A percentile compares a stretch with the other conserved stretches of the same genome.
Evolutionary conservation across 2,888 invertebrate genomes (phyloP).

Genomic region (Aproaerema taeniolella): DNA sequence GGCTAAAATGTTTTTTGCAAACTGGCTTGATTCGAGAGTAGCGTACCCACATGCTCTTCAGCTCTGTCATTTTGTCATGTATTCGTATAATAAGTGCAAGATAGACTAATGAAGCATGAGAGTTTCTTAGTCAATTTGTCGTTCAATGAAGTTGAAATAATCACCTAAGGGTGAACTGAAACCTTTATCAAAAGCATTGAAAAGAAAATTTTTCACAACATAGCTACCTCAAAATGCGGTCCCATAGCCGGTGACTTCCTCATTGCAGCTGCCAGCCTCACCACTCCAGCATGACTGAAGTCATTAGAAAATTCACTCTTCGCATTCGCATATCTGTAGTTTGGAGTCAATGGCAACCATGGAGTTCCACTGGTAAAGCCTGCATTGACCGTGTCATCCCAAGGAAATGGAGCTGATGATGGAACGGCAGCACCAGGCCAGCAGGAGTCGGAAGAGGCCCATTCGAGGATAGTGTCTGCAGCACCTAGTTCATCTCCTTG

Average conservation of each 20-base stretch:
- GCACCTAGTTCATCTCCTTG: constrained; percentile 88
- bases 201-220: too few relatives aligned
- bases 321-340: constrained; percentile 80
- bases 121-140: too few relatives aligned
- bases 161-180: too few relatives aligned
- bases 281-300: constrained; percentile 66
- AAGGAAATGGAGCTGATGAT: constrained; percentile 55
- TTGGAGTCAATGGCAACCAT: constrained; percentile 82
- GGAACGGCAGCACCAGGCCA: constrained; percentile 57
- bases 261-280: constrained; percentile 54
- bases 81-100: too few relatives aligned
- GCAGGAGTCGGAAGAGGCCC: constrained; percentile 61
- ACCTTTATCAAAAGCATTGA: too few relatives aligned
- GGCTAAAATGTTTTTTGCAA: too few relatives aligned
- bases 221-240: constrained; percentile 60
- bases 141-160: too few relatives aligned
- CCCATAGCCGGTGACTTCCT: constrained; percentile 63
- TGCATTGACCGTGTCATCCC: constrained; percentile 64
- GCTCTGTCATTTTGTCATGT: too few relatives aligned
- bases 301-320: constrained; percentile 67
- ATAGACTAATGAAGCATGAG: too few relatives aligned
- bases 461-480: constrained; percentile 71
- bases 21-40: too few relatives aligned
- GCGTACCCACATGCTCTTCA: too few relatives aligned
- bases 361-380: constrained; percentile 75